Conservation (phyloP, 1,140 invertebrate species). For the roundworm (Caenorhabditis elegans) region WBcel235 BX284605.5:12715501-12716000, state of each 20-base stretch:
- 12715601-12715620: background rate
- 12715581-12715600: background rate
- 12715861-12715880: too few species aligned
- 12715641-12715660: background rate
- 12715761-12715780: background rate
- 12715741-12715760: background rate
- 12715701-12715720: constrained; percentile 8
- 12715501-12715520: background rate
- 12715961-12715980: too few species aligned
- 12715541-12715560: background rate
- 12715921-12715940: too few species aligned
- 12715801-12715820: too few species aligned
- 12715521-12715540: too few species aligned
- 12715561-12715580: background rate
- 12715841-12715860: too few species aligned
- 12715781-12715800: too few species aligned
- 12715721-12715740: constrained; percentile 12
- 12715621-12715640: background rate
- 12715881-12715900: too few species aligned
- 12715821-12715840: too few species aligned
- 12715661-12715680: background rate
- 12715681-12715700: background rate
- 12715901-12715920: too few species aligned
- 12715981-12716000: too few species aligned
- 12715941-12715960: too few species aligned